Percentiles rank a stretch among this genome's conserved stretches.
Evolutionary conservation across 2,888 invertebrate species (phyloP).

Genomic region (Cremastinae sp.): DNA sequence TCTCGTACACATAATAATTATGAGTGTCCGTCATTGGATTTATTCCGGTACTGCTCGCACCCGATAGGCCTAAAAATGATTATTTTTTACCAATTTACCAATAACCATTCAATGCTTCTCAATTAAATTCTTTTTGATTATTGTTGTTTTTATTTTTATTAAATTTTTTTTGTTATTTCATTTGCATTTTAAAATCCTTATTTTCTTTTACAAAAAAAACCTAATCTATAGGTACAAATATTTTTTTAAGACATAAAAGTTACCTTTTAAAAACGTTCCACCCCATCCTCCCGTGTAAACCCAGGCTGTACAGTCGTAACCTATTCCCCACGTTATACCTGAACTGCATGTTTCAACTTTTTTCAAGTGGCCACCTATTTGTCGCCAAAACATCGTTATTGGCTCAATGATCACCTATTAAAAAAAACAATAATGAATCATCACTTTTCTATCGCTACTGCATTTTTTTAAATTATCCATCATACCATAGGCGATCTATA

Average conservation of each 20-base stretch:
- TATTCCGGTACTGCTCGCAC: constrained; percentile 83
- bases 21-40: constrained; percentile 92
- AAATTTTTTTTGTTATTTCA: no score
- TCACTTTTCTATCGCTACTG: no score
- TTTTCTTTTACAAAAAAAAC: no score
- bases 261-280: constrained; percentile 89
- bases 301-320: constrained; percentile 94
- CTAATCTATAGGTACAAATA: constrained; percentile 1
- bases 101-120: no score
- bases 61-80: constrained; percentile 77
- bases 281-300: constrained; percentile 95
- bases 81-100: neutral
- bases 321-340: constrained; percentile 95
- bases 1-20: constrained; percentile 94
- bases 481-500: constrained; percentile 83
- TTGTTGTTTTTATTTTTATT: no score
- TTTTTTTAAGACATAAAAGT: neutral
- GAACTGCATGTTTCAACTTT: constrained; percentile 88
- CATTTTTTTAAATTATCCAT: neutral
- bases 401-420: constrained; percentile 85
- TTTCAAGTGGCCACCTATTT: constrained; percentile 92
- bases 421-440: neutral
- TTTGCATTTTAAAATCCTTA: no score
- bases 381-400: constrained; percentile 91
- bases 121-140: no score